These are phyloP conservation scores for Cherax destructor DNA, from an alignment of 1,140 invertebrate species.

Conservation along the genomic window DNA sequence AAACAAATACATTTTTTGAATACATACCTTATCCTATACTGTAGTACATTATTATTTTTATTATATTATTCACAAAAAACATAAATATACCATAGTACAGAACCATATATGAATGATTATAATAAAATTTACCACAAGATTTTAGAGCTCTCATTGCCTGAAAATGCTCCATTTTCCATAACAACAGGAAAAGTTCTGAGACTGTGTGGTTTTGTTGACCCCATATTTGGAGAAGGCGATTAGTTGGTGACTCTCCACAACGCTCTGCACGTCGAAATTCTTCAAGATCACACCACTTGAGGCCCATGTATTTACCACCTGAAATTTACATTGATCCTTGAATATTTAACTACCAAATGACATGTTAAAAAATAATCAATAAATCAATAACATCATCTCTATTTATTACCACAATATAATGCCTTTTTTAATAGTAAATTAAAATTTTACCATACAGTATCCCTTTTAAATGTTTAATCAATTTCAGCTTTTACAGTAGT, in stretches of 20 bases:
- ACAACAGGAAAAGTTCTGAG: slow-evolving; percentile 84
- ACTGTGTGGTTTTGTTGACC: slow-evolving; percentile 87
- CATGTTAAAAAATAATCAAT: too few relatives aligned
- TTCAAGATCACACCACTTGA: slow-evolving; percentile 77
- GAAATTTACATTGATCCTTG: not conserved
- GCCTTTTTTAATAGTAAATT: too few relatives aligned
- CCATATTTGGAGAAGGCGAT: slow-evolving; percentile 86
- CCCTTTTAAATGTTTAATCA: too few relatives aligned
- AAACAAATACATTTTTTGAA: too few relatives aligned
- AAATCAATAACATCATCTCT: too few relatives aligned
- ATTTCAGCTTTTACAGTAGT: too few relatives aligned
- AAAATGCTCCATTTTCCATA: slow-evolving; percentile 84
- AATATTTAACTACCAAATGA: too few relatives aligned
- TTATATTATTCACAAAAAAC: not conserved
- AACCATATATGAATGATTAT: slow-evolving; percentile 11
- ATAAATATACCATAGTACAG: too few relatives aligned
- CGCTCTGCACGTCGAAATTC: slow-evolving; percentile 76
- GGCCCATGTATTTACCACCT: slow-evolving; percentile 78
- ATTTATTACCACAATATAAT: too few relatives aligned
- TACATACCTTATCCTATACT: not conserved
- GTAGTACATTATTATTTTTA: not conserved
- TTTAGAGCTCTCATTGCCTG: slow-evolving; percentile 83
- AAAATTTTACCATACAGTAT: too few relatives aligned
- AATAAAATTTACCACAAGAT: slow-evolving; percentile 77
- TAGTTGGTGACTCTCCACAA: slow-evolving; percentile 81